Percentiles rank a stretch among this genome's conserved stretches.
Evolutionary conservation across 2,888 invertebrate genomes (phyloP).

Genomic region (Panzeria rudis): DNA sequence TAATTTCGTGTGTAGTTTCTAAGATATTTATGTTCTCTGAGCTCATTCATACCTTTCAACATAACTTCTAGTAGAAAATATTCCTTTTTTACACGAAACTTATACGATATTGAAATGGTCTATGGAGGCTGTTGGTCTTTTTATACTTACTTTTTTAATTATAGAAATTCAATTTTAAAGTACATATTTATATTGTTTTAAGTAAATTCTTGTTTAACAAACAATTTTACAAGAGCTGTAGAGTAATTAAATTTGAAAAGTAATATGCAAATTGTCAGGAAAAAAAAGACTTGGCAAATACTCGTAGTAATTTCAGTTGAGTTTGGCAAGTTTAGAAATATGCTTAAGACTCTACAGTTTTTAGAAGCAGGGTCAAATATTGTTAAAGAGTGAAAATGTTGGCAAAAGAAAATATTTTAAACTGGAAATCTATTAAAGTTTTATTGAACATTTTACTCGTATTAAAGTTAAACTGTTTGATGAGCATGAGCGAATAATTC

Average conservation of each 20-base stretch:
- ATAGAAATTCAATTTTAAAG: background rate
- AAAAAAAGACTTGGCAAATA: background rate
- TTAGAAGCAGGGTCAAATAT: no score
- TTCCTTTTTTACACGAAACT: background rate
- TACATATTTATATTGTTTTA: background rate
- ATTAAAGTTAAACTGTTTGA: no score
- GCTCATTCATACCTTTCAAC: constrained; percentile 9
- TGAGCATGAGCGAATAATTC: no score
- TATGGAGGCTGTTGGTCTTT: constrained; percentile 1
- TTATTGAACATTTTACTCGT: no score
- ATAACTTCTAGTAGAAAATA: background rate
- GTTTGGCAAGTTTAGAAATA: no score
- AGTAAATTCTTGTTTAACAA: constrained; percentile 17
- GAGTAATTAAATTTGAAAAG: constrained; percentile 15
- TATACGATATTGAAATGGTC: background rate
- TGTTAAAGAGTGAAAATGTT: no score
- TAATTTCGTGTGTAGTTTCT: background rate
- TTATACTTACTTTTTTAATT: constrained; percentile 29
- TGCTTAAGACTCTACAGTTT: no score
- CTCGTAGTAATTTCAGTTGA: background rate
- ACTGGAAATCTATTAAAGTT: no score
- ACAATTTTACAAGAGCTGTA: background rate
- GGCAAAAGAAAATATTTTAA: no score
- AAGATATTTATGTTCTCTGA: background rate
- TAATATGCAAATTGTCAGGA: background rate